A percentile compares a stretch with the other conserved stretches of the same genome.
Evolutionary conservation across 2,888 invertebrate species (phyloP).

Genomic region (Chromoteleia sp.): DNA sequence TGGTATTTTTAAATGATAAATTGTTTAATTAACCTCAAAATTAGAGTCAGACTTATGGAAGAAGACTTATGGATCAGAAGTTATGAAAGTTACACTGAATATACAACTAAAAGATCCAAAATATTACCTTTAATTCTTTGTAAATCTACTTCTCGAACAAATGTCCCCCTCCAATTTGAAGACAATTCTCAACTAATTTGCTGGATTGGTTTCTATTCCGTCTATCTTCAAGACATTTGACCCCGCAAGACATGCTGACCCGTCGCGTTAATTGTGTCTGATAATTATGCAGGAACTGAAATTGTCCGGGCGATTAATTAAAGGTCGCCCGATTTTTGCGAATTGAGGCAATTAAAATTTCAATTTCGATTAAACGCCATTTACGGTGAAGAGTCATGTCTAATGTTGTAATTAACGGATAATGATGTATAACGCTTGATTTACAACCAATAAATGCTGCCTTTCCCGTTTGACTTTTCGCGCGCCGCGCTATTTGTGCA

Average conservation of each 20-base stretch:
- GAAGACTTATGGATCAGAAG: no score
- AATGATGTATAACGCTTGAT: slow-evolving; percentile 45
- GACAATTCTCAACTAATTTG: neutral
- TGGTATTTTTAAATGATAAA: no score
- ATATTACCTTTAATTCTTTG: no score
- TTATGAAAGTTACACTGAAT: no score
- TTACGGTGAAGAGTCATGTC: slow-evolving; percentile 2
- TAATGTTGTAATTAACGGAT: slow-evolving; percentile 41
- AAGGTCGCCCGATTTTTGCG: slow-evolving; percentile 43
- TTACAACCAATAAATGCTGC: slow-evolving; percentile 33
- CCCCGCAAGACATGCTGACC: slow-evolving; percentile 5
- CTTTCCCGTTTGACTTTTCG: slow-evolving; percentile 32
- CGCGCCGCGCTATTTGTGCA: slow-evolving; percentile 37
- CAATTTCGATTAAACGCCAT: slow-evolving; percentile 44
- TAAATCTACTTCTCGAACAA: no score
- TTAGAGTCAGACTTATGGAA: no score
- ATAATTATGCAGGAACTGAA: slow-evolving; percentile 42
- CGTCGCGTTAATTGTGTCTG: slow-evolving; percentile 8
- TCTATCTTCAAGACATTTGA: neutral
- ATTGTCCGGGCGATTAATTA: slow-evolving; percentile 26
- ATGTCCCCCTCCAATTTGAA: no score
- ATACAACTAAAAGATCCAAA: no score
- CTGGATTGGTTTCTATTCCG: neutral
- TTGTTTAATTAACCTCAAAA: no score
- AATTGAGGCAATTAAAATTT: slow-evolving; percentile 40